Percentiles rank a stretch among this genome's conserved stretches.
Evolutionary conservation across 2,113 vertebrate species (phyloP).

Genomic region (Equus przewalskii): DNA sequence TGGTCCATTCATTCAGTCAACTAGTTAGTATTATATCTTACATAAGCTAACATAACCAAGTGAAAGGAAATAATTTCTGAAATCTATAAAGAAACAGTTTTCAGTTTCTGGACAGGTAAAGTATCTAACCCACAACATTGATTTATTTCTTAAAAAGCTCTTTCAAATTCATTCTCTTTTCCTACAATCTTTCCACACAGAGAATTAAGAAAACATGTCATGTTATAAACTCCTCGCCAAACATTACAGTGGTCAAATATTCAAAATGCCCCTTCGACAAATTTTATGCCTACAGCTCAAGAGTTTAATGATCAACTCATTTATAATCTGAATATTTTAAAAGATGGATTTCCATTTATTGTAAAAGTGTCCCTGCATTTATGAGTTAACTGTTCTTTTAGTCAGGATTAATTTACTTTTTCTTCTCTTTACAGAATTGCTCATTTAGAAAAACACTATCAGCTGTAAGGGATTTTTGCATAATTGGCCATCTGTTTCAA

Average conservation of each 20-base stretch:
- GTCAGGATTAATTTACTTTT: slow-evolving; percentile 9
- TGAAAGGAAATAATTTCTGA: slow-evolving; percentile 23
- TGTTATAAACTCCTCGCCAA: background rate
- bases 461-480: slow-evolving; percentile 49
- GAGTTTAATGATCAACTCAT: background rate
- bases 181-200: background rate
- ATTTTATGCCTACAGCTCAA: background rate
- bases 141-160: background rate
- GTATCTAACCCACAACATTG: background rate
- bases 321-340: slow-evolving; percentile 55
- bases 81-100: slow-evolving; percentile 26
- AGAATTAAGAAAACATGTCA: slow-evolving; percentile 3
- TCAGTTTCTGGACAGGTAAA: background rate
- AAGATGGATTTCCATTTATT: background rate
- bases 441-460: slow-evolving; percentile 19
- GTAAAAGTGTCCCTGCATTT: background rate
- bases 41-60: background rate
- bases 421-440: slow-evolving; percentile 20
- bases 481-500: slow-evolving; percentile 72
- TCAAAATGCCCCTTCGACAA: slow-evolving; percentile 44
- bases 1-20: slow-evolving; percentile 1
- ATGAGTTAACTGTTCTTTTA: slow-evolving; percentile 51
- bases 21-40: background rate
- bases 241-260: slow-evolving; percentile 10
- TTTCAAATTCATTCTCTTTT: slow-evolving; percentile 15